Evolutionary conservation across 1,140 invertebrate genomes (phyloP), one percentile per base, ranked within the genome.

Genomic region (Platyscapa corneri): DNA sequence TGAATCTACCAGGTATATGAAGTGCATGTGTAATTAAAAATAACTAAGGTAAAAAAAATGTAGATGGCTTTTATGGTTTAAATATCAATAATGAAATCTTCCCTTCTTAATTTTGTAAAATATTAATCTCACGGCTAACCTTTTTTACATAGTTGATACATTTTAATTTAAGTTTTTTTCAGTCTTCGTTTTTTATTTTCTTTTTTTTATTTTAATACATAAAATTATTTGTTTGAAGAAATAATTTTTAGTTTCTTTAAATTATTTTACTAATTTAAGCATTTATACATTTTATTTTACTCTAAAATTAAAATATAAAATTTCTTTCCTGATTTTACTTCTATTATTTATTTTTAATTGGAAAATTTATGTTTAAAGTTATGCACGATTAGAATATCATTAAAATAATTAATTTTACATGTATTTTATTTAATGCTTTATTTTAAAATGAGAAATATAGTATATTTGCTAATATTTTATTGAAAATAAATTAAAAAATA

Each of bases 1-100:
- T 70, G n/a, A 84, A 78, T 30, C n/a, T 49, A 72, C 12, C 76
- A 72, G 65, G 34, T 81, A 70, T 12, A 67, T 23, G 10, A 82
- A 78, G 65, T 86, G 60, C 72, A 78, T 72, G 75, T 34, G 46
- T 70, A n/a, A 70, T 78, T 78, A 75, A 82, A 86, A 32, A 46
- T 76, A 75, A 80, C 39, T 64, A 53, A 75, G 70, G 78, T 81
- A 81, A 65, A 85, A 79, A 81, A 34, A 78, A 70, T 86, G 81
- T 86, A 86, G 65, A 86, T 46, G 56, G 46, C 81, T 86, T 86
- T 80, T 79, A 70, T 78, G n/a, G 72, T 83, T 86, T 83, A 67
- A 86, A 79, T 86, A 86, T 86, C 65, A 86, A 86, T 83, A 86
- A 83, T 86, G 85, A 86, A 83, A 86, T 86, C 65, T 70, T 83